Percentiles rank a stretch among this genome's conserved stretches.
These are phyloP conservation scores for Physocephala rufipes DNA, from an alignment of 2,888 invertebrate genomes.

Conservation along the genomic window DNA sequence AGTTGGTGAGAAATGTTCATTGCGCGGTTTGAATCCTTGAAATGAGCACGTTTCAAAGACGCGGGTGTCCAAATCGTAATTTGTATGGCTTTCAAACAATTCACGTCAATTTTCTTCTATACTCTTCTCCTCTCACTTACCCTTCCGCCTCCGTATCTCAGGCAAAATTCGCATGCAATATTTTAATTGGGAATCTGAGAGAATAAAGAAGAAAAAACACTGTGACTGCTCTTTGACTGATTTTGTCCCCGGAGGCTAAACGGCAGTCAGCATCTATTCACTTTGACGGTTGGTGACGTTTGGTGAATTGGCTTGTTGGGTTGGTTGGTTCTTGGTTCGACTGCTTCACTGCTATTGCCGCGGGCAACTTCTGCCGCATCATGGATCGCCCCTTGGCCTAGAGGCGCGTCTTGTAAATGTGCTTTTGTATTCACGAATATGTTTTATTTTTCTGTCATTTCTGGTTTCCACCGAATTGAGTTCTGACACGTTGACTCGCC, in stretches of 20 bases:
- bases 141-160: neutral
- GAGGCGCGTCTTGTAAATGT: too few species aligned
- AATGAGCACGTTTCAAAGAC: slow-evolving; percentile 33
- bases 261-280: too few species aligned
- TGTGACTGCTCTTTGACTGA: slow-evolving; percentile 30
- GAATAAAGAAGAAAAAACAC: slow-evolving; percentile 16
- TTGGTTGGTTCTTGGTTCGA: neutral
- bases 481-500: slow-evolving; percentile 32
- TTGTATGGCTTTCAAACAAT: slow-evolving; percentile 4
- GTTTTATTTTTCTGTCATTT: slow-evolving; percentile 15
- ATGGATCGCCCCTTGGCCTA: too few species aligned
- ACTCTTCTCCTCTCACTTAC: neutral
- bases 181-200: slow-evolving; percentile 32
- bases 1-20: slow-evolving; percentile 27
- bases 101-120: neutral
- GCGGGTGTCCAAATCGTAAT: slow-evolving; percentile 50
- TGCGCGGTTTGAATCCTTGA: slow-evolving; percentile 26
- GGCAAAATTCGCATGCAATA: slow-evolving; percentile 10
- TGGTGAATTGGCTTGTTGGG: neutral
- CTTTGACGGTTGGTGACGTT: too few species aligned
- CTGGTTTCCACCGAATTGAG: slow-evolving; percentile 37
- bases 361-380: neutral
- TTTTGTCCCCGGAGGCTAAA: slow-evolving; percentile 32
- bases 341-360: slow-evolving; percentile 15
- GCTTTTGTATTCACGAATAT: slow-evolving; percentile 28